Evolutionary conservation across 1,140 invertebrate species (phyloP).

Genomic region (Metopolophium dirhodum): DNA sequence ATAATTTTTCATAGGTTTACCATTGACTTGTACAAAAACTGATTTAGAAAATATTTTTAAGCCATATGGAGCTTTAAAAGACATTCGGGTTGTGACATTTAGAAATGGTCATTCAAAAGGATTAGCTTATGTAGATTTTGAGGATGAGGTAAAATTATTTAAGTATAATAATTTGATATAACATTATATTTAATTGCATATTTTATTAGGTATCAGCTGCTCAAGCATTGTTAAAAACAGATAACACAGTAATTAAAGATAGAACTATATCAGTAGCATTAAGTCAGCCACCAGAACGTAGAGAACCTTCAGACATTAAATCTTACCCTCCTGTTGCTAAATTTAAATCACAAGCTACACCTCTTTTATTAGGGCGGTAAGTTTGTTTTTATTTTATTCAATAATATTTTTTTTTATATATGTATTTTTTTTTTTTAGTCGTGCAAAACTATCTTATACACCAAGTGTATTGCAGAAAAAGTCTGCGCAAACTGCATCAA

Average conservation of each 20-base stretch:
- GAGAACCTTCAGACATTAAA: slow-evolving; percentile 59
- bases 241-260: slow-evolving; percentile 73
- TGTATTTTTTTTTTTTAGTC: slow-evolving; percentile 61
- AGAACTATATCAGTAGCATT: slow-evolving; percentile 79
- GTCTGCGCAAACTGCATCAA: slow-evolving; percentile 49
- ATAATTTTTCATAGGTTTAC: slow-evolving; percentile 65
- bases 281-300: slow-evolving; percentile 80
- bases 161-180: slow-evolving; percentile 29
- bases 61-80: slow-evolving; percentile 75
- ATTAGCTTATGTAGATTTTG: slow-evolving; percentile 76
- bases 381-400: background rate
- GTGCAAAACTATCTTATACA: slow-evolving; percentile 66
- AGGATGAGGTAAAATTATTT: slow-evolving; percentile 64
- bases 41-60: slow-evolving; percentile 75
- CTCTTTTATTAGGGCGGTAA: background rate
- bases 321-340: slow-evolving; percentile 38
- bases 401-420: background rate
- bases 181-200: slow-evolving; percentile 28
- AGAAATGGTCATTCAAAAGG: slow-evolving; percentile 88
- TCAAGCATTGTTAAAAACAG: slow-evolving; percentile 73
- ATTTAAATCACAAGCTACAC: slow-evolving; percentile 22
- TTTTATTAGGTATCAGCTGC: slow-evolving; percentile 66
- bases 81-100: slow-evolving; percentile 81
- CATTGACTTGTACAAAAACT: slow-evolving; percentile 72
- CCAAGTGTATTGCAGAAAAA: slow-evolving; percentile 66